These are phyloP conservation scores for Etia nguti DNA, from an alignment of 2,113 vertebrate genomes.

Conservation along the genomic window DNA sequence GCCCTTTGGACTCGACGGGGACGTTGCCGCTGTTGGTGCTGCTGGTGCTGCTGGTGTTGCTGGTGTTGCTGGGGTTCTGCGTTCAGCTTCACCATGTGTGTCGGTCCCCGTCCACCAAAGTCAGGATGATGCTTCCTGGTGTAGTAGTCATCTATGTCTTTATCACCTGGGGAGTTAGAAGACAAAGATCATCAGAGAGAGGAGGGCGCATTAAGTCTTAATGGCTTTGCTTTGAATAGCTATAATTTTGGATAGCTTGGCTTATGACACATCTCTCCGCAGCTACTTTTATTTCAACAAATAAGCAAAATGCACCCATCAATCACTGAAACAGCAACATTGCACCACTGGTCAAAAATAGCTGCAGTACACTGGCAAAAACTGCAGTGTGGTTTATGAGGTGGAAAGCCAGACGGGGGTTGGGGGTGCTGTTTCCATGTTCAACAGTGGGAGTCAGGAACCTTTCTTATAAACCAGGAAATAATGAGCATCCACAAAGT, in stretches of 20 bases:
- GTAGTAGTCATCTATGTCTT: constrained; percentile 91
- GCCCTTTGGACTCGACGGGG: constrained; percentile 88
- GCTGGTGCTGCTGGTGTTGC: constrained; percentile 60
- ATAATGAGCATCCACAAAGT: neutral
- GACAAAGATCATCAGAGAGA: neutral
- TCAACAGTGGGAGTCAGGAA: neutral
- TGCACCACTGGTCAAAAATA: neutral
- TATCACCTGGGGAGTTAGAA: constrained; percentile 77
- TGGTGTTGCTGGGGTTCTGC: constrained; percentile 68
- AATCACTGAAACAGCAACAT: neutral
- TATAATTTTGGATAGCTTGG: neutral
- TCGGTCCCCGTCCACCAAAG: constrained; percentile 74
- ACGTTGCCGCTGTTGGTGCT: constrained; percentile 75
- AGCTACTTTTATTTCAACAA: neutral
- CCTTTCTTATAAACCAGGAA: neutral
- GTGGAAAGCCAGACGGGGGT: neutral
- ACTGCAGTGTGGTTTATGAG: neutral
- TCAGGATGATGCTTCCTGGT: constrained; percentile 86
- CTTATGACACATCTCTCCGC: neutral
- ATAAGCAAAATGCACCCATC: neutral
- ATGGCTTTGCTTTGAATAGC: neutral
- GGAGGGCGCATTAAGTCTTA: neutral
- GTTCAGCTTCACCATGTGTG: constrained; percentile 89
- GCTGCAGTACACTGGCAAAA: neutral
- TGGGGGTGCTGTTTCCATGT: neutral